A percentile compares a stretch with the other conserved stretches of the same genome.
Conservation (phyloP, 2,113 vertebrate genomes). For the Festucalex cinctus region DNA sequence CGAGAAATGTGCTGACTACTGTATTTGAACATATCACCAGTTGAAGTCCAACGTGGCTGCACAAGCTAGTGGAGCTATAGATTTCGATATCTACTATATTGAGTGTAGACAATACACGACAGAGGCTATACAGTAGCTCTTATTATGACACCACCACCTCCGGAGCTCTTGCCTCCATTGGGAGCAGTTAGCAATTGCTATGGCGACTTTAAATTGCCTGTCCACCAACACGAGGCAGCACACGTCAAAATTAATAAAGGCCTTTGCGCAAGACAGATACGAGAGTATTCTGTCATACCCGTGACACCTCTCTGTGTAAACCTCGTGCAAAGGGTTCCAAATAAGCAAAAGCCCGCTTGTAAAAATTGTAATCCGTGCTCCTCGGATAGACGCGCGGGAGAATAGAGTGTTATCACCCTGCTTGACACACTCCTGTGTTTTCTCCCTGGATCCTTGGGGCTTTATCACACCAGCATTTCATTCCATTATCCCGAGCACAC, state of each 20-base stretch:
- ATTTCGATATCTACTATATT: slow-evolving; percentile 1
- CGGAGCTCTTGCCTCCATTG: background rate
- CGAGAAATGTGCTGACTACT: background rate
- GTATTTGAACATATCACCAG: background rate
- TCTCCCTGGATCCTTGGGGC: slow-evolving; percentile 56
- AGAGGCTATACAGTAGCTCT: background rate
- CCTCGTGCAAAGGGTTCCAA: slow-evolving; percentile 44
- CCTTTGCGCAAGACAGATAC: slow-evolving; percentile 48
- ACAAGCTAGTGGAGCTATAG: background rate
- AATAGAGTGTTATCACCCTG: slow-evolving; percentile 62
- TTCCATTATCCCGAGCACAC: slow-evolving; percentile 63
- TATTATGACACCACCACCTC: slow-evolving; percentile 5
- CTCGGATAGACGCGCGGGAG: slow-evolving; percentile 42
- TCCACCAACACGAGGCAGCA: slow-evolving; percentile 21
- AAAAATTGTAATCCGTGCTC: slow-evolving; percentile 60
- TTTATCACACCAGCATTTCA: slow-evolving; percentile 60
- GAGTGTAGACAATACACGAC: background rate
- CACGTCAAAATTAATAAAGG: slow-evolving; percentile 46
- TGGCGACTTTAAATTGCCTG: slow-evolving; percentile 45
- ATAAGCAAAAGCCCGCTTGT: slow-evolving; percentile 52
- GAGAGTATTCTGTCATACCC: slow-evolving; percentile 42
- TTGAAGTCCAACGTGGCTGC: background rate
- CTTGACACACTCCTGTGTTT: slow-evolving; percentile 66
- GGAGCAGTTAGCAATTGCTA: slow-evolving; percentile 19
- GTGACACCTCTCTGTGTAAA: slow-evolving; percentile 47